These are phyloP conservation scores for Xiphophorus couchianus DNA, from an alignment of 2,113 vertebrate species.

Conservation along the genomic window DNA sequence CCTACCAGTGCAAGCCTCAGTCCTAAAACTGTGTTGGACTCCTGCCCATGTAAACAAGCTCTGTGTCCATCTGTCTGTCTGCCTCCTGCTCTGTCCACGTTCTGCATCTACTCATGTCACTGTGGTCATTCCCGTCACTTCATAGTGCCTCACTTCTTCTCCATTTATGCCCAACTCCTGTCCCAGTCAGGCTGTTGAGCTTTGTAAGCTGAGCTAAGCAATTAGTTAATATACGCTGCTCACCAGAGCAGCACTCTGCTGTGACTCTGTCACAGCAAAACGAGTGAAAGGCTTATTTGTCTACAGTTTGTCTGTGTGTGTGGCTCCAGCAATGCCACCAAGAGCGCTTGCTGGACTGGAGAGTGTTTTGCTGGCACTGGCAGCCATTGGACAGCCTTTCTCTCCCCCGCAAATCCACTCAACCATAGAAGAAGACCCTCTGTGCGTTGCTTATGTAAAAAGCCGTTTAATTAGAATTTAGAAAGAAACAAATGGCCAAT, in stretches of 20 bases:
- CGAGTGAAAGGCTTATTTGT: constrained; percentile 27
- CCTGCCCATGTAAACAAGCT: constrained; percentile 60
- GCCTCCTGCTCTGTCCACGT: constrained; percentile 15
- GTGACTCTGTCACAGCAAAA: constrained; percentile 52
- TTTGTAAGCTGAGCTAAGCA: constrained; percentile 63
- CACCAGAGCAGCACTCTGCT: constrained; percentile 35
- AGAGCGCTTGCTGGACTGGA: constrained; percentile 47
- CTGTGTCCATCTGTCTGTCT: constrained; percentile 35
- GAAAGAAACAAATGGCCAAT: constrained; percentile 33
- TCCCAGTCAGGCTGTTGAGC: constrained; percentile 46
- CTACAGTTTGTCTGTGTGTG: constrained; percentile 27
- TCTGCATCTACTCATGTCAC: constrained; percentile 34
- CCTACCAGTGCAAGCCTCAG: constrained; percentile 46
- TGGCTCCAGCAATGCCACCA: constrained; percentile 41
- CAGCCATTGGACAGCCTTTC: constrained; percentile 43
- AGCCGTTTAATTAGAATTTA: constrained; percentile 59
- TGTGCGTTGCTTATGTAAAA: constrained; percentile 49
- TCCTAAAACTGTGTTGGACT: constrained; percentile 57
- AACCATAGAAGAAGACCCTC: constrained; percentile 35
- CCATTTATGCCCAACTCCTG: constrained; percentile 14
- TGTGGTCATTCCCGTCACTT: constrained; percentile 46
- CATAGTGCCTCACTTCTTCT: constrained; percentile 23
- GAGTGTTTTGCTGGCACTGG: constrained; percentile 57
- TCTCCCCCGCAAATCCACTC: constrained; percentile 46
- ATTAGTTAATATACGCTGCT: constrained; percentile 74